phyloP scores from a whole-genome alignment of 23 tunicate genomes.

The Ciona savignyi region DNA sequence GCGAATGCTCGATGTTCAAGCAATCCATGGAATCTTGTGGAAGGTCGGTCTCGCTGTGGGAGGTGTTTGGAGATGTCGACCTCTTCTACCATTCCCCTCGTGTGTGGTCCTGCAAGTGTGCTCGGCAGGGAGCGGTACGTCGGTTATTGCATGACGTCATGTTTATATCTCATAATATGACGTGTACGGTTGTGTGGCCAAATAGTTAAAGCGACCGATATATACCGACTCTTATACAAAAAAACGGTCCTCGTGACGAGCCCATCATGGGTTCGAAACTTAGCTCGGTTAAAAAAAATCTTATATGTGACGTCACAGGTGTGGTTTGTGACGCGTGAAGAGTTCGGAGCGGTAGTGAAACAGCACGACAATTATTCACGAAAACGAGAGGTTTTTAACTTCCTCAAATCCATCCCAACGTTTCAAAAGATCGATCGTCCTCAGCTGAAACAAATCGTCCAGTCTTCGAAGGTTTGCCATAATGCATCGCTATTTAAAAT shows the following conservation, averaged over 20 bases:
- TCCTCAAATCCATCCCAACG: conserved; percentile 5
- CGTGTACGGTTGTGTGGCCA: too few relatives aligned
- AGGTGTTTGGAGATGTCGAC: conserved; percentile 46
- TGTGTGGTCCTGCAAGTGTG: conserved; percentile 51
- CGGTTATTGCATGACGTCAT: not conserved
- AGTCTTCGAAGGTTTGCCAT: conserved; percentile 4
- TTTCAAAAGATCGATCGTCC: conserved; percentile 5
- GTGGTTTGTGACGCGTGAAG: conserved; percentile 33
- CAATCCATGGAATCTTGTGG: not conserved
- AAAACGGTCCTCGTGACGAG: too few relatives aligned
- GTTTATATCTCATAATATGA: not conserved
- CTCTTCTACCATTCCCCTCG: conserved; percentile 35
- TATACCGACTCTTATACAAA: too few relatives aligned
- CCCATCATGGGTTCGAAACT: too few relatives aligned
- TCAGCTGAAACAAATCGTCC: conserved; percentile 6
- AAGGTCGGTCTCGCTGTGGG: conserved; percentile 17
- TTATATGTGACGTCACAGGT: too few relatives aligned
- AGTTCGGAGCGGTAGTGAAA: conserved; percentile 9
- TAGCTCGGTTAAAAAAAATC: too few relatives aligned
- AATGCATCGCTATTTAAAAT: too few relatives aligned
- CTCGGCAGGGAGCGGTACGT: conserved; percentile 37
- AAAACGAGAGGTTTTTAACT: conserved; percentile 10
- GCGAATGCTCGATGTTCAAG: conserved; percentile 39
- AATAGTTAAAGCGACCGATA: too few relatives aligned
- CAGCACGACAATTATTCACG: conserved; percentile 28